Percentiles rank a stretch among this genome's conserved stretches.
Conservation (phyloP, 30 jellyfish, hydroid and myxozoan genomes). For the Phacellophora camtschatica region DNA sequence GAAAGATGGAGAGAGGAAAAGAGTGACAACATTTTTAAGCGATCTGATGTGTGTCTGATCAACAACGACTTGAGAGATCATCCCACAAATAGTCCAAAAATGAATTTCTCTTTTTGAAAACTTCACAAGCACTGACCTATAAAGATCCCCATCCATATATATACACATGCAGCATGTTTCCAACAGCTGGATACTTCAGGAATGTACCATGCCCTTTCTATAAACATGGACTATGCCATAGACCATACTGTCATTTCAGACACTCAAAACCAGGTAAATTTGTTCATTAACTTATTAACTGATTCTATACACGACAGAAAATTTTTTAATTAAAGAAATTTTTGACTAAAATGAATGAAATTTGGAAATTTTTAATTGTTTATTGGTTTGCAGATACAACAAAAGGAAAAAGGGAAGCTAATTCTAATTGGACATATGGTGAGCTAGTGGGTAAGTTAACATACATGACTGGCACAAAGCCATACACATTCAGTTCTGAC, state of each 20-base stretch:
- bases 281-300: too few relatives aligned
- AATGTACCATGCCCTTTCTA: conserved; percentile 88
- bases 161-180: conserved; percentile 58
- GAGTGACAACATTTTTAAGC: too few relatives aligned
- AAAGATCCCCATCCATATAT: background rate
- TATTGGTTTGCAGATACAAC: background rate
- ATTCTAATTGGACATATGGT: conserved; percentile 41
- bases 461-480: too few relatives aligned
- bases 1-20: too few relatives aligned
- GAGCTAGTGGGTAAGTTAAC: conserved; percentile 48
- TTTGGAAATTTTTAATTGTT: background rate
- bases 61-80: too few relatives aligned
- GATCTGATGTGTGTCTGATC: too few relatives aligned
- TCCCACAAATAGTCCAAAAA: too few relatives aligned
- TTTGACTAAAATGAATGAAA: background rate
- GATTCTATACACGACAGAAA: background rate
- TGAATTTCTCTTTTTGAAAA: too few relatives aligned
- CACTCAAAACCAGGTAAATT: conserved; percentile 80
- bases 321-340: too few relatives aligned
- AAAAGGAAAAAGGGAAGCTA: conserved; percentile 19
- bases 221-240: conserved; percentile 87
- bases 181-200: conserved; percentile 88
- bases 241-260: conserved; percentile 96
- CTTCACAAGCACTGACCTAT: too few relatives aligned
- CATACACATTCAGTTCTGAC: too few relatives aligned